Evolutionary conservation across 2,888 invertebrate genomes (phyloP).

Genomic region (Prenolepis imparis): DNA sequence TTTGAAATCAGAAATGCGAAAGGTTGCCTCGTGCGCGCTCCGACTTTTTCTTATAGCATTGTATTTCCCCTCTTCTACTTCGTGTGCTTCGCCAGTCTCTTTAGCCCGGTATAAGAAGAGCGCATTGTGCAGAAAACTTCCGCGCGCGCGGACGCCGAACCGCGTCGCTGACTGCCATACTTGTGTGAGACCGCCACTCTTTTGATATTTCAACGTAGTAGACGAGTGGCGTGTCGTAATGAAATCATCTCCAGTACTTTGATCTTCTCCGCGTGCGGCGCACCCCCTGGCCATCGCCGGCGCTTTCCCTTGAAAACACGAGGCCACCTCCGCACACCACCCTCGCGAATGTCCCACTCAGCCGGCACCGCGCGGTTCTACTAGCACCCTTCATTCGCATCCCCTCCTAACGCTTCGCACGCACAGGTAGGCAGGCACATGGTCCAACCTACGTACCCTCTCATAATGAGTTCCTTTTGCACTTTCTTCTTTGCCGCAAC

Average conservation of each 20-base stretch:
- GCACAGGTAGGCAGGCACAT: slow-evolving; percentile 49
- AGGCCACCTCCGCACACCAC: slow-evolving; percentile 57
- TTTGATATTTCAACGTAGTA: slow-evolving; percentile 85
- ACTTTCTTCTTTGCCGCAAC: slow-evolving; percentile 70
- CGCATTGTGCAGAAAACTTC: slow-evolving; percentile 80
- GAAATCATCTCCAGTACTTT: slow-evolving; percentile 86
- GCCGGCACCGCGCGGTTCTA: slow-evolving; percentile 18
- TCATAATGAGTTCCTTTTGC: slow-evolving; percentile 71
- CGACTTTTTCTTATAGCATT: slow-evolving; percentile 63
- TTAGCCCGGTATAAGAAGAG: slow-evolving; percentile 49
- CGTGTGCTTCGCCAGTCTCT: slow-evolving; percentile 60
- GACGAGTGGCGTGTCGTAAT: slow-evolving; percentile 85
- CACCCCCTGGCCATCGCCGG: slow-evolving; percentile 68
- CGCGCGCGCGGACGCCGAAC: slow-evolving; percentile 62
- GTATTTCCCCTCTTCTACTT: slow-evolving; percentile 47
- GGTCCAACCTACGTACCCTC: slow-evolving; percentile 48
- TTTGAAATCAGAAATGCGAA: slow-evolving; percentile 69
- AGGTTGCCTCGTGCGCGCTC: slow-evolving; percentile 69
- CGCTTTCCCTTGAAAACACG: slow-evolving; percentile 75
- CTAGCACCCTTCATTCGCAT: slow-evolving; percentile 25
- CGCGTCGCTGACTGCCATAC: slow-evolving; percentile 74
- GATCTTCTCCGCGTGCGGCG: slow-evolving; percentile 82
- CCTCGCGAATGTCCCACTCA: slow-evolving; percentile 57
- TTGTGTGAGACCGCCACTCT: slow-evolving; percentile 80
- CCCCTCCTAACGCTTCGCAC: slow-evolving; percentile 38